These are phyloP conservation scores for Diploptera punctata DNA, from an alignment of 2,888 invertebrate species.

Conservation along the genomic window DNA sequence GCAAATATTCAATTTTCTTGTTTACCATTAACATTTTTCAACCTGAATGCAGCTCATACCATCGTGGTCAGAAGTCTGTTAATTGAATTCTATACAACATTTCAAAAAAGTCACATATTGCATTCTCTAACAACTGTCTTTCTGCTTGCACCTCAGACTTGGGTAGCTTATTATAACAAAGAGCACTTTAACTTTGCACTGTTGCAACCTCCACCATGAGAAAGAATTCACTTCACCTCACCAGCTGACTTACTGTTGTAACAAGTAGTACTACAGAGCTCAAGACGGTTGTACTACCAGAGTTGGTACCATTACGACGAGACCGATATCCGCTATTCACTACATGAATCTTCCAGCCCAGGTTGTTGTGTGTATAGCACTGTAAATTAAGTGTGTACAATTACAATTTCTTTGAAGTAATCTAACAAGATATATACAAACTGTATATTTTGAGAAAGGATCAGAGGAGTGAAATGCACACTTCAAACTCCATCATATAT, in stretches of 20 bases:
- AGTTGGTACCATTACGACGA: constrained; percentile 14
- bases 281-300: not conserved
- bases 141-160: not conserved
- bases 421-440: no score
- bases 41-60: constrained; percentile 1
- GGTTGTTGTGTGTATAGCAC: constrained; percentile 92
- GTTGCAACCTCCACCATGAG: not conserved
- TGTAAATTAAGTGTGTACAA: constrained; percentile 52
- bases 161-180: constrained; percentile 7
- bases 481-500: no score
- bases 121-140: not conserved
- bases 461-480: no score
- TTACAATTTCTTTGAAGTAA: no score
- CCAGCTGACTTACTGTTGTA: not conserved
- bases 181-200: constrained; percentile 23
- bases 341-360: constrained; percentile 93
- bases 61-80: not conserved
- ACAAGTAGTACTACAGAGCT: constrained; percentile 1
- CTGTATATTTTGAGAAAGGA: no score
- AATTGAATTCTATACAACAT: not conserved
- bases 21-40: not conserved
- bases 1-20: not conserved
- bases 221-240: constrained; percentile 22
- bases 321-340: constrained; percentile 60
- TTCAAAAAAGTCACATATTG: not conserved